A percentile compares a stretch with the other conserved stretches of the same genome.
phyloP scores from a whole-genome alignment of 2,797 vertebrate genomes.

The Pangasius sanitwongsei region DNA sequence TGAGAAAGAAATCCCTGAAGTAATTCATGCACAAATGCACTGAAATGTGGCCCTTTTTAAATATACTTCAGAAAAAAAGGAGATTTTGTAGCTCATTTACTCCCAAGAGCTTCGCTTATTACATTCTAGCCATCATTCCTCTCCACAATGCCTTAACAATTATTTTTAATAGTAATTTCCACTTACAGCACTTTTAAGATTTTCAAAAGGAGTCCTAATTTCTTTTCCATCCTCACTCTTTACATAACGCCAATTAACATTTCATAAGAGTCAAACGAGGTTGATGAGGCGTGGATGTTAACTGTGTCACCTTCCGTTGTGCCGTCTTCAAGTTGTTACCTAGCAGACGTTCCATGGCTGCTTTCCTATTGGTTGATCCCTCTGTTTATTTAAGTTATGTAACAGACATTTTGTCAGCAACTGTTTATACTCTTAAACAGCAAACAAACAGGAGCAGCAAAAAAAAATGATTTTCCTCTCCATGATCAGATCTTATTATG shows the following conservation, averaged over 20 bases:
- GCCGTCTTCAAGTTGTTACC: constrained; percentile 67
- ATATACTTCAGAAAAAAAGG: neutral
- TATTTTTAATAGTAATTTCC: constrained; percentile 17
- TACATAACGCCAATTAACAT: constrained; percentile 39
- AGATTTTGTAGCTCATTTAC: neutral
- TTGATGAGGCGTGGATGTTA: neutral
- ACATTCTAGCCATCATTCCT: neutral
- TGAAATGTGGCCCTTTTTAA: constrained; percentile 2
- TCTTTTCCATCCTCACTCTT: constrained; percentile 37
- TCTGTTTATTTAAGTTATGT: constrained; percentile 62
- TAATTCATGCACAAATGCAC: neutral
- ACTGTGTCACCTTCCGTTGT: constrained; percentile 19
- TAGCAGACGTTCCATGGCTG: constrained; percentile 70
- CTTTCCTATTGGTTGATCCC: constrained; percentile 70
- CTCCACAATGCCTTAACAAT: neutral
- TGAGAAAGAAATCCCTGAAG: neutral
- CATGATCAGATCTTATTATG: constrained; percentile 32
- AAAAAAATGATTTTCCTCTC: neutral
- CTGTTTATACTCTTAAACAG: constrained; percentile 57
- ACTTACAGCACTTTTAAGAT: neutral
- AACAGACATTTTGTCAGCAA: constrained; percentile 62
- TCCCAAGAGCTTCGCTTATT: constrained; percentile 3
- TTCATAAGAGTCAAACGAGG: constrained; percentile 4
- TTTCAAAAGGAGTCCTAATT: neutral
- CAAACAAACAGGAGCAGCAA: constrained; percentile 50